These are phyloP conservation scores for Chrysopilus asiliformis DNA, from an alignment of 2,888 invertebrate genomes.

Conservation along the genomic window DNA sequence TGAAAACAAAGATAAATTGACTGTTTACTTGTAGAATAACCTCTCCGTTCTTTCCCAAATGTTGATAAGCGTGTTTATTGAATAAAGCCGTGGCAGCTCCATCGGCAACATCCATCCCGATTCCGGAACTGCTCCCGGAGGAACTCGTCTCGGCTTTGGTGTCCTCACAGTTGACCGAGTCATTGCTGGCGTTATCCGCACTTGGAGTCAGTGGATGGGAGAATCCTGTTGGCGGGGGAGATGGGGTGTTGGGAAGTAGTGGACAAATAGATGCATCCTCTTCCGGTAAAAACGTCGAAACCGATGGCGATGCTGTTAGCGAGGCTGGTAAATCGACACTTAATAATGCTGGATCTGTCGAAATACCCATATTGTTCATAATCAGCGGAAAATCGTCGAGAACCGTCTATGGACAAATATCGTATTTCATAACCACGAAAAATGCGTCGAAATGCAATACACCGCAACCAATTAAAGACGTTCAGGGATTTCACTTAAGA, in stretches of 20 bases:
- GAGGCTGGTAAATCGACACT: slow-evolving; percentile 29
- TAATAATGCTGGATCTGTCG: slow-evolving; percentile 29
- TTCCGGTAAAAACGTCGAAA: slow-evolving; percentile 37
- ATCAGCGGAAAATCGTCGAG: too few relatives aligned
- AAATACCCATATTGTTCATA: slow-evolving; percentile 28
- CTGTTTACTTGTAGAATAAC: slow-evolving; percentile 23
- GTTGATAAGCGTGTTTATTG: slow-evolving; percentile 29
- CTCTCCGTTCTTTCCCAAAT: slow-evolving; percentile 26
- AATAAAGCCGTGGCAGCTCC: slow-evolving; percentile 24
- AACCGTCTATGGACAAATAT: too few relatives aligned
- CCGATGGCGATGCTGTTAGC: slow-evolving; percentile 30
- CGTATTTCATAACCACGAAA: too few relatives aligned
- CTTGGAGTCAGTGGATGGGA: slow-evolving; percentile 46
- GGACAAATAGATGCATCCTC: slow-evolving; percentile 55
- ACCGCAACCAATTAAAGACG: too few relatives aligned
- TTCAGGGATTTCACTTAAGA: too few relatives aligned
- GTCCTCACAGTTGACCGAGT: slow-evolving; percentile 25
- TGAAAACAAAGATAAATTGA: too few relatives aligned
- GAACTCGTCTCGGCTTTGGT: slow-evolving; percentile 29
- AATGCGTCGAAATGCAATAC: too few relatives aligned
- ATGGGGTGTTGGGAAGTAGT: slow-evolving; percentile 45
- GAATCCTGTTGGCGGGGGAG: slow-evolving; percentile 45
- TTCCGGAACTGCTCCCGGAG: slow-evolving; percentile 31
- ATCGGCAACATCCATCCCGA: slow-evolving; percentile 29
- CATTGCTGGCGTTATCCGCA: slow-evolving; percentile 38